These are phyloP conservation scores for Chroicocephalus ridibundus DNA, from an alignment of 2,113 vertebrate species.

Conservation along the genomic window DNA sequence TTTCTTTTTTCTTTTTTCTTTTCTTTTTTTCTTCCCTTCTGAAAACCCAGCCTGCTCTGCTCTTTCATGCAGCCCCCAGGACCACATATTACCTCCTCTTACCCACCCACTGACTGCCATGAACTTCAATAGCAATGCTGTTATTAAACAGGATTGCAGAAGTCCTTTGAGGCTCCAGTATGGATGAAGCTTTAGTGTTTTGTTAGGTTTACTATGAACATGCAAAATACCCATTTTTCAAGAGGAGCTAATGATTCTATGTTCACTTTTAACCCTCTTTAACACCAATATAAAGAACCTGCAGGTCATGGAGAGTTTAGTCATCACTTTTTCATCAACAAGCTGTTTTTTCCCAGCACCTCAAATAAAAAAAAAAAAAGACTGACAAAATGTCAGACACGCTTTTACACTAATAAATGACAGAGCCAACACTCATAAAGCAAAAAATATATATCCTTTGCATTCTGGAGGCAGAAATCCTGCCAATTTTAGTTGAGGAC, in stretches of 20 bases:
- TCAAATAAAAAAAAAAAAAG: neutral
- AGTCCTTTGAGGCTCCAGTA: neutral
- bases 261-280: neutral
- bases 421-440: neutral
- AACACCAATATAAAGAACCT: neutral
- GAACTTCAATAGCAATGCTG: neutral
- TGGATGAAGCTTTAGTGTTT: neutral
- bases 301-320: neutral
- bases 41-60: neutral
- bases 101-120: neutral
- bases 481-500: neutral
- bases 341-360: neutral
- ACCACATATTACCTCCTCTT: neutral
- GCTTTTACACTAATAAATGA: neutral
- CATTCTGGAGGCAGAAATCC: neutral
- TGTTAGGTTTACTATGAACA: neutral
- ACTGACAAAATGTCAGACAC: neutral
- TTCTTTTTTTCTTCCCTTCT: no score
- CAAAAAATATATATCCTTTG: neutral
- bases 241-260: neutral
- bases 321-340: neutral
- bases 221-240: neutral
- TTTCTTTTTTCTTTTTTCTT: fast-evolving
- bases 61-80: neutral
- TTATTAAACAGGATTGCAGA: neutral